phyloP scores from a whole-genome alignment of 2,888 invertebrate species.

The Harmothoe impar region DNA sequence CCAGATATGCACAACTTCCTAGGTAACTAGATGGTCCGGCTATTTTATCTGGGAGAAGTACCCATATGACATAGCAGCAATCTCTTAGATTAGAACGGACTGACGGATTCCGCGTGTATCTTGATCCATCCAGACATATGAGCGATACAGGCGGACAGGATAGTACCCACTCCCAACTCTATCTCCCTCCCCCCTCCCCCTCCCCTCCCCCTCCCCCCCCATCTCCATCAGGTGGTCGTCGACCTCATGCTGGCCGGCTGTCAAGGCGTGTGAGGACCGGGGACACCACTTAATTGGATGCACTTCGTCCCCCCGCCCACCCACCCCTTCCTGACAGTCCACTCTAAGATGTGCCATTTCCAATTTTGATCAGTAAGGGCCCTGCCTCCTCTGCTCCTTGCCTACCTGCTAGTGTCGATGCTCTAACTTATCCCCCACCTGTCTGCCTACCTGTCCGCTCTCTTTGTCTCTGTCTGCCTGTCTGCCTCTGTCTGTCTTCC shows the following conservation, averaged over 20 bases:
- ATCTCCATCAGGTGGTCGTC: neutral
- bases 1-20: no score
- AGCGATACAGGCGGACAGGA: neutral
- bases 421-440: neutral
- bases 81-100: neutral
- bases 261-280: neutral
- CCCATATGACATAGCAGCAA: no score
- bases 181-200: neutral
- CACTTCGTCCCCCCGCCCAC: neutral
- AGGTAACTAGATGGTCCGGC: no score
- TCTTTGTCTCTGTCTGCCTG: no score
- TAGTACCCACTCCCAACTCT: no score
- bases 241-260: neutral
- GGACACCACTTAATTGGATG: neutral
- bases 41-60: no score
- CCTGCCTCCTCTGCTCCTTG: neutral
- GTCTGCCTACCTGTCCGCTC: neutral
- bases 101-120: neutral
- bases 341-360: constrained; percentile 52
- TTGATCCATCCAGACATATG: neutral
- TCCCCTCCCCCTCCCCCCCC: neutral
- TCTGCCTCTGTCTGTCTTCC: no score
- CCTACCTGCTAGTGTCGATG: neutral
- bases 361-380: constrained; percentile 36
- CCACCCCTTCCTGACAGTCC: neutral